Percentiles rank a stretch among this genome's conserved stretches.
Conservation (phyloP, 2,797 vertebrate species). For the Fratercula arctica region DNA sequence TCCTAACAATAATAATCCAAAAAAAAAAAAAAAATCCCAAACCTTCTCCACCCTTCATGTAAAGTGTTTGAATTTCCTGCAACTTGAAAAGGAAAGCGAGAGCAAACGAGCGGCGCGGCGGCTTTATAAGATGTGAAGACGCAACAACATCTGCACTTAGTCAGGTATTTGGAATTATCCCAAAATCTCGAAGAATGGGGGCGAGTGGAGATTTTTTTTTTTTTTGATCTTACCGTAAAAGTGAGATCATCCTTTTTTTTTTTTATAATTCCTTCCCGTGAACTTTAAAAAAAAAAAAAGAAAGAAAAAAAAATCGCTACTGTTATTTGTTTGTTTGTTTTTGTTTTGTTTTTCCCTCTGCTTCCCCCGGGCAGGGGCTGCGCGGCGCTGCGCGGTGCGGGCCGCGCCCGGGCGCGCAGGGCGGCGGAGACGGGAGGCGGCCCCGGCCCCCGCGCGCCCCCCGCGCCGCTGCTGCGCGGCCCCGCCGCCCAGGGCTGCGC, state of each 20-base stretch:
- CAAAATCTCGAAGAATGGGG: conserved; percentile 73
- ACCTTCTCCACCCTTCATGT: conserved; percentile 66
- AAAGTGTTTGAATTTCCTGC: conserved; percentile 66
- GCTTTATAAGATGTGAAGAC: conserved; percentile 68
- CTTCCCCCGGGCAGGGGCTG: conserved; percentile 56
- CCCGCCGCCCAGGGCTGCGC: conserved; percentile 90
- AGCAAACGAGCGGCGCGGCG: conserved; percentile 48
- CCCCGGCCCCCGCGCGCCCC: conserved; percentile 75
- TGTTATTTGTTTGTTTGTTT: not conserved
- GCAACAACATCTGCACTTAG: conserved; percentile 72
- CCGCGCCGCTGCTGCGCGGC: conserved; percentile 79
- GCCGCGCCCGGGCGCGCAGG: not conserved
- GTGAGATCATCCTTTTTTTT: conserved; percentile 66
- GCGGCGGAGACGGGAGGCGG: conserved; percentile 1
- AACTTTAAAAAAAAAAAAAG: conserved; percentile 72
- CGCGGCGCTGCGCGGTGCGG: not conserved
- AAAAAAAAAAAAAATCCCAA: conserved; percentile 6
- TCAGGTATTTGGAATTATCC: conserved; percentile 75
- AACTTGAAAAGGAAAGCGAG: conserved; percentile 71
- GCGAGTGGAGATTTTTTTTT: conserved; percentile 62
- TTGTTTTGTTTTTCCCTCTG: not conserved
- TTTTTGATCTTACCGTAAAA: conserved; percentile 79
- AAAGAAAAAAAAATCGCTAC: conserved; percentile 41
- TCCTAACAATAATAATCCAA: conserved; percentile 35
- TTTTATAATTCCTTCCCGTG: conserved; percentile 58